Evolutionary conservation across 2,797 vertebrate genomes (phyloP), one percentile per base, ranked within the genome.

Genomic region (Falco berigora): DNA sequence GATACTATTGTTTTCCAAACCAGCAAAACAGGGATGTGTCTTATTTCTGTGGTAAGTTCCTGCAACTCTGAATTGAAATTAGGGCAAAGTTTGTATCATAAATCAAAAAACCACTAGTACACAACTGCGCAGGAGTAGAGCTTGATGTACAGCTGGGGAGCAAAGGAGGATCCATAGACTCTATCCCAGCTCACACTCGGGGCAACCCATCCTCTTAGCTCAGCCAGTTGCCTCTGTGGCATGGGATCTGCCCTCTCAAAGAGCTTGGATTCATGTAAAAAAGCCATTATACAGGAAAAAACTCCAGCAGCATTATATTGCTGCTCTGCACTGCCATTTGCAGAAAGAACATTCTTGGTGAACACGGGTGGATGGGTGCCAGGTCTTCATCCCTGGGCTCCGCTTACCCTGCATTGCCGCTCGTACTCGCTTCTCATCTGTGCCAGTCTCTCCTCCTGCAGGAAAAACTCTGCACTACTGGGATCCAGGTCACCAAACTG

Each of bases 401-500:
- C 36, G 85, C 95, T 98, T 94, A 99, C 99, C 97, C 99, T 98
- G 98, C 98, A 99, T 95, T 99, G 99, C 72, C 92, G 98, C 93
- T 99, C 99, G 5, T 99, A 99, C 23, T 98, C 96, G 30, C 94
- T 98, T 79, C 98, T 98, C 80, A 99, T 98, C 64, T 98, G 98
- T 24, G 97, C 97, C 82, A 99, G 97, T 10, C 98, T 98, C 89
- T 99, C 99, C 92, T 99, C 99, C 83, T 99, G 99, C 67, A 98
- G 98, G 66, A 99, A 98, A 76, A 99, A 98, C 91, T 99, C 99
- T 0, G 98, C 98, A 12, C 98, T 99, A 97, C 96, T 98, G 32
- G 98, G 98, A 79, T 99, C 99, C 64, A 99, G 96, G 81, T 99
- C 99, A 50, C 99, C 99, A 93, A 99, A 99, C 99, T 99, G 94